Percentiles rank a stretch among this genome's conserved stretches.
phyloP scores from a whole-genome alignment of 2,113 vertebrate species.

The Hydropotes inermis region DNA sequence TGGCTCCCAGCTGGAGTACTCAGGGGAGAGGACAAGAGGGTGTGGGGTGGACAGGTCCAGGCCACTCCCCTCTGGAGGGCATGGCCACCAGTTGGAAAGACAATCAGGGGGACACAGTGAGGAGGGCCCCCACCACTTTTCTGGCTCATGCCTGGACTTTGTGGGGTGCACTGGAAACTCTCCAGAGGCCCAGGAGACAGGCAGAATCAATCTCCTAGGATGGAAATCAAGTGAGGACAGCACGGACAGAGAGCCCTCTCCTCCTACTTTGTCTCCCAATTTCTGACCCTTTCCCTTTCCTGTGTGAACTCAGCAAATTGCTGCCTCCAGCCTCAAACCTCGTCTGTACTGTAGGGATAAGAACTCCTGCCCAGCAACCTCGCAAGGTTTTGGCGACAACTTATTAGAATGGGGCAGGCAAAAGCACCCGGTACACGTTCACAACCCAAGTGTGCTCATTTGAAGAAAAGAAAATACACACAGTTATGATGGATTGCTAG shows the following conservation, averaged over 20 bases:
- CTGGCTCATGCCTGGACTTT: background rate
- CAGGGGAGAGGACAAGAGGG: background rate
- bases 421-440: background rate
- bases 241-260: background rate
- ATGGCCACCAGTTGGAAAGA: background rate
- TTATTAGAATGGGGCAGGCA: background rate
- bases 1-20: background rate
- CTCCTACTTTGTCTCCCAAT: accelerated
- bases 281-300: background rate
- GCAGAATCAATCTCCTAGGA: background rate
- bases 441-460: background rate
- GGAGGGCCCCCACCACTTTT: background rate
- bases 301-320: background rate
- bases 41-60: too few species aligned
- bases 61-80: background rate
- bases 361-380: background rate
- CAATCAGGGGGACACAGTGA: background rate
- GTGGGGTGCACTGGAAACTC: background rate
- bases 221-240: background rate
- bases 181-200: background rate
- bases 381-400: background rate
- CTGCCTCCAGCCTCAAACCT: background rate
- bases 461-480: slow-evolving; percentile 1
- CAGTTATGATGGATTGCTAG: background rate
- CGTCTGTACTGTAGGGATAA: background rate